These are phyloP conservation scores for Tragelaphus eurycerus DNA, from an alignment of 2,797 vertebrate genomes.

Conservation along the genomic window DNA sequence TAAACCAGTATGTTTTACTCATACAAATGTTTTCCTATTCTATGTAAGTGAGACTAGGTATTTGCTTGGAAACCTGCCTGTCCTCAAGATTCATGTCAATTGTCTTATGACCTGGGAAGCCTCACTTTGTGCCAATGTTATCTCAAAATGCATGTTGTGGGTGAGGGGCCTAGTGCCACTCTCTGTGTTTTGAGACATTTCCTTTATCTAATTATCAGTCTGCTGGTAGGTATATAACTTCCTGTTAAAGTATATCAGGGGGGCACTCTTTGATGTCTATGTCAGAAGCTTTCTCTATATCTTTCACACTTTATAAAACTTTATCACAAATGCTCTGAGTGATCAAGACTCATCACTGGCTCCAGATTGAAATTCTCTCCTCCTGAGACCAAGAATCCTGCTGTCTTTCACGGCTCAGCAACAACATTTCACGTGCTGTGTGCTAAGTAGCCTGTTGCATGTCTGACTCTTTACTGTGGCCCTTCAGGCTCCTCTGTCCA, in stretches of 20 bases:
- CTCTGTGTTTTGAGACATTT: neutral
- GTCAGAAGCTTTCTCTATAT: neutral
- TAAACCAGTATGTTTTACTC: neutral
- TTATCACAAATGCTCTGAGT: neutral
- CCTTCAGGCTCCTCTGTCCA: neutral
- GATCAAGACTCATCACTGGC: neutral
- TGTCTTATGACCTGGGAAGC: neutral
- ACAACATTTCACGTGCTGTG: neutral
- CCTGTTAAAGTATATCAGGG: neutral
- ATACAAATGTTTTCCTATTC: neutral
- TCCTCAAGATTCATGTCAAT: neutral
- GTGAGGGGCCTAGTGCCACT: neutral
- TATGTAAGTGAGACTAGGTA: neutral
- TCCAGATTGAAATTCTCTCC: fast-evolving
- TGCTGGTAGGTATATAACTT: neutral
- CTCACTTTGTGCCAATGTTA: neutral
- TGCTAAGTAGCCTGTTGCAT: neutral
- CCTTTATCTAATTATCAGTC: neutral
- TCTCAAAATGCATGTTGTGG: neutral
- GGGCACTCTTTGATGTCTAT: neutral
- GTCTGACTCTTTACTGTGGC: neutral
- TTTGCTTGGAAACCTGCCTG: neutral
- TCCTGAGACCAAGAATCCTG: neutral
- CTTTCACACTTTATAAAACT: neutral
- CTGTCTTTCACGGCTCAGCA: neutral